phyloP scores from a whole-genome alignment of 2,113 vertebrate genomes.

The Stercorarius parasiticus region DNA sequence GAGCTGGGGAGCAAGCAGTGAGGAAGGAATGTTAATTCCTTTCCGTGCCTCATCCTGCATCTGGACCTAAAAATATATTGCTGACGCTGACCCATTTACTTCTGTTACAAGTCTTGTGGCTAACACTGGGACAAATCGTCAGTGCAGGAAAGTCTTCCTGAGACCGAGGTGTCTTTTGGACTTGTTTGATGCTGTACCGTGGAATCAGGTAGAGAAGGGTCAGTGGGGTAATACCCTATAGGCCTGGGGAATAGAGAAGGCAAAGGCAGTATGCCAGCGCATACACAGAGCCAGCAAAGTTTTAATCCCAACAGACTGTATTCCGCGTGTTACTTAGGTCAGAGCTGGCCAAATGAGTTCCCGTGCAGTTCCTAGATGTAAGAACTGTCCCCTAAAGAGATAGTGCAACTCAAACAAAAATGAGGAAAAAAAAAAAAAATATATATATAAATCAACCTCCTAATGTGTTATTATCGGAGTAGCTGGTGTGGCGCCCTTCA shows the following conservation, averaged over 20 bases:
- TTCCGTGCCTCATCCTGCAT: neutral
- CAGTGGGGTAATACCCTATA: neutral
- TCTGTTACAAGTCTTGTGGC: neutral
- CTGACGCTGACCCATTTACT: neutral
- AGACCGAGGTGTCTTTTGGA: neutral
- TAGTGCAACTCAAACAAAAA: neutral
- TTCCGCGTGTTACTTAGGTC: neutral
- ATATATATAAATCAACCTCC: neutral
- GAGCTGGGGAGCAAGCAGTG: fast-evolving
- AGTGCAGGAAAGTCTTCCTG: neutral
- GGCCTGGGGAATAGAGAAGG: neutral
- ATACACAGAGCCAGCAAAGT: neutral
- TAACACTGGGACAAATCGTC: neutral
- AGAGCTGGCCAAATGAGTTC: neutral
- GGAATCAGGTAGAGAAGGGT: neutral
- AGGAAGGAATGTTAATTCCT: neutral
- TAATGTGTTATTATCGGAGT: neutral
- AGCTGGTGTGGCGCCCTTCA: neutral
- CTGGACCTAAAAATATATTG: neutral
- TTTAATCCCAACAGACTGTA: neutral
- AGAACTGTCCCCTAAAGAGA: neutral
- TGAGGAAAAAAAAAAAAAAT: neutral
- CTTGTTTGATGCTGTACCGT: neutral
- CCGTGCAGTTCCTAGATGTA: too few species aligned
- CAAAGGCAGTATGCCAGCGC: neutral